Evolutionary conservation across 2,113 vertebrate genomes (phyloP), one percentile per base, ranked within the genome.

Genomic region (Gopherus evgoodei): DNA sequence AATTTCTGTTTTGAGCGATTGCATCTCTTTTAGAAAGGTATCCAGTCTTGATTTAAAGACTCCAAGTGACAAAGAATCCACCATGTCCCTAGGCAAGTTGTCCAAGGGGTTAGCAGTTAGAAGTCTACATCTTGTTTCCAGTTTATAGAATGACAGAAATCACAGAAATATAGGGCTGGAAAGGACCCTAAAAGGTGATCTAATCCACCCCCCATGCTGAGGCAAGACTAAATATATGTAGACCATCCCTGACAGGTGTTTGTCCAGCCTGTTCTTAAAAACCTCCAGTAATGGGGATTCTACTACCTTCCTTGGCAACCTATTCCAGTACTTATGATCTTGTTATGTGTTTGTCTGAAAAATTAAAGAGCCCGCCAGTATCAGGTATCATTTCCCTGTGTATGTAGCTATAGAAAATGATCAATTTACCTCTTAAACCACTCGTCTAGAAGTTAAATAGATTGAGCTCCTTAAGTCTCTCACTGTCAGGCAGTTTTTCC

Each of bases 1-100:
- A 56, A 1, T 4, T 2, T 76, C 88, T 19, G 13, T 13, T 56
- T 54, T 54, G 27, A 90, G 16, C 7, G 54, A 8, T 82, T 11
- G 47, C 7, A 2, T 84, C 6, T 86, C 92, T 92, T 80, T 76
- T 83, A 86, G 80, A n/a, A 90, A 88, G 42, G 83, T 24, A 82
- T 78, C 4, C 80, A 50, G 83, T 87, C 86, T 87, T 90, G 10
- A 83, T 19, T 86, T 14, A 17, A 96, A 90, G 25, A 44, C 38
- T 75, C 22, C 22, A 75, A 11, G 38, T 78, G 27, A 88, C 84
- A 50, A 78, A 84, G 62, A 86, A 25, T 72, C 49, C 13, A 9
- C 52, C 83, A 86, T 81, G 69, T 65, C 52, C n/a, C 7, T 57
- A 1, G 56, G 56, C 2, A 76, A 72, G 86, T 89, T 84, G 1